Evolutionary conservation across 37 sponge, comb jelly and placozoan genomes (phyloP).

Genomic region (Halisarca cf. caerulea): DNA sequence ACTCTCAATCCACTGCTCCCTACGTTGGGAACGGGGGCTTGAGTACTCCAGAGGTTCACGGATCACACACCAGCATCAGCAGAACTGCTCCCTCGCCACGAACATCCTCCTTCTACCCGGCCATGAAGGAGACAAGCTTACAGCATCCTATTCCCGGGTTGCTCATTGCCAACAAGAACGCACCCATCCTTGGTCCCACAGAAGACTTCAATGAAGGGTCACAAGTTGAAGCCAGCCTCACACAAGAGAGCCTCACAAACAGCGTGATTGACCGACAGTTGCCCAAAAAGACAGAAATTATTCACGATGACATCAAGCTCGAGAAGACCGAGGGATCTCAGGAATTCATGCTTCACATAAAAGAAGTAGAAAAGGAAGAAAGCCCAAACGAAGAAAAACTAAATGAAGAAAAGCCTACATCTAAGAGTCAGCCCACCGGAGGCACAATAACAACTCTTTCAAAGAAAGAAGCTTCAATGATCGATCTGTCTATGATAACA

Average conservation of each 20-base stretch:
- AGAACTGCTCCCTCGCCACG: neutral
- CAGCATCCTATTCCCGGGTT: no score
- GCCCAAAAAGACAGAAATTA: slow-evolving; percentile 10
- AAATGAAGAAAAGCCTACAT: neutral
- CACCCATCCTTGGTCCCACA: slow-evolving; percentile 12
- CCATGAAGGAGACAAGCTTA: no score
- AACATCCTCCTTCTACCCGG: neutral
- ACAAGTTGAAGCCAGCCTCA: neutral
- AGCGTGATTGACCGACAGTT: neutral
- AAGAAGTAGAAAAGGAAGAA: neutral
- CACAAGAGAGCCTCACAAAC: slow-evolving; percentile 5
- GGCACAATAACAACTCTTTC: slow-evolving; percentile 4
- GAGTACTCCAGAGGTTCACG: neutral
- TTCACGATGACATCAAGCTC: slow-evolving; percentile 6
- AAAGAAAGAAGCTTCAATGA: slow-evolving; percentile 20
- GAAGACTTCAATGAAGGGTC: neutral
- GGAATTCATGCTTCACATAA: neutral
- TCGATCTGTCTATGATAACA: slow-evolving; percentile 10
- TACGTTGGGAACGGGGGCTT: neutral
- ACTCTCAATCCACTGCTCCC: neutral
- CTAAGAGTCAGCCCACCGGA: neutral
- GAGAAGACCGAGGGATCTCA: neutral
- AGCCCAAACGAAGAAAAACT: no score
- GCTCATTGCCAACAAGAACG: neutral
- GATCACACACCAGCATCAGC: neutral